Evolutionary conservation across 1,140 invertebrate species (phyloP).

Genomic region (Cecropterus lyciades): DNA sequence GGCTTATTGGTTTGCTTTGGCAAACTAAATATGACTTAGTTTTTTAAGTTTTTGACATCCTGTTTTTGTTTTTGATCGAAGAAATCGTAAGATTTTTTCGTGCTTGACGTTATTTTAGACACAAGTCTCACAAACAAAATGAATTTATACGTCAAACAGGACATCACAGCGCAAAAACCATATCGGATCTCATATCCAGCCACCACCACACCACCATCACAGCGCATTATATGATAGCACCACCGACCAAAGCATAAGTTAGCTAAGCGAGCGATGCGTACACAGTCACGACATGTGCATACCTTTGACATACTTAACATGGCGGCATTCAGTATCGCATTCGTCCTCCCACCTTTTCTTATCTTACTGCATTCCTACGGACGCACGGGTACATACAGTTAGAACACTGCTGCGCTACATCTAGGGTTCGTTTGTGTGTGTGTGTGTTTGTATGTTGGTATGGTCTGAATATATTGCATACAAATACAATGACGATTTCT

Average conservation of each 20-base stretch:
- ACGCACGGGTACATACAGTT: conserved; percentile 61
- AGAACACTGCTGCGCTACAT: conserved; percentile 27
- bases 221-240: conserved; percentile 6
- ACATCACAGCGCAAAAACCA: not conserved
- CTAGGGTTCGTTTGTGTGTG: not conserved
- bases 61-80: too few species aligned
- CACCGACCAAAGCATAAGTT: conserved; percentile 17
- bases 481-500: too few species aligned
- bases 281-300: conserved; percentile 59
- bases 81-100: too few species aligned
- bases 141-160: too few species aligned
- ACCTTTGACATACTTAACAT: conserved; percentile 80
- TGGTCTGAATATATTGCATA: not conserved
- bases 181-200: not conserved
- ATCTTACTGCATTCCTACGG: conserved; percentile 83
- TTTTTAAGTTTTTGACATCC: too few species aligned
- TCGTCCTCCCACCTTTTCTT: conserved; percentile 75
- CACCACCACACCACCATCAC: conserved; percentile 1
- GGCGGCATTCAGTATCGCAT: conserved; percentile 81
- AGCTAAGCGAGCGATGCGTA: conserved; percentile 45
- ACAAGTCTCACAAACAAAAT: too few species aligned
- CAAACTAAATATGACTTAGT: too few species aligned
- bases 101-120: too few species aligned
- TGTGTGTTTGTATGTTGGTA: not conserved
- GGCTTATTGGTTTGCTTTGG: too few species aligned